Conservation (phyloP, 2,113 vertebrate genomes). For the Hippocampus comes region DNA sequence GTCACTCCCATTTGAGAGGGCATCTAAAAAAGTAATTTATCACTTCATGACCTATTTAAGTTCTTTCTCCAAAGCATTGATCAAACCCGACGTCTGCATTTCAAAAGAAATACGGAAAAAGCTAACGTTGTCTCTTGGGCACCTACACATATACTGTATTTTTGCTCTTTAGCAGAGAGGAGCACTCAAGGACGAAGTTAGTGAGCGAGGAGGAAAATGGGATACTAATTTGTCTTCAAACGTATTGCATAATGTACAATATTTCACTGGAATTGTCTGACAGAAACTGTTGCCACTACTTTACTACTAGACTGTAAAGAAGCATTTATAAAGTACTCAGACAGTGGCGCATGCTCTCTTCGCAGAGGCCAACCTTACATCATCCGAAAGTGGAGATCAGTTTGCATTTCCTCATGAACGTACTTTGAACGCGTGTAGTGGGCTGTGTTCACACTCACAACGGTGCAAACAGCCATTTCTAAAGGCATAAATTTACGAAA, state of each 20-base stretch:
- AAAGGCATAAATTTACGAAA: too few species aligned
- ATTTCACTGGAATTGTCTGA: not conserved
- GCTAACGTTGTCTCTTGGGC: conserved; percentile 28
- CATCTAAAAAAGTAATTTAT: conserved; percentile 11
- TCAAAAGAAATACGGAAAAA: conserved; percentile 30
- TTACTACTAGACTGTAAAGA: too few species aligned
- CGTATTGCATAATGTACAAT: not conserved
- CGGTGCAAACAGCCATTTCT: too few species aligned
- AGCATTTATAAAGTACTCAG: too few species aligned
- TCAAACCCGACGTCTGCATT: conserved; percentile 30
- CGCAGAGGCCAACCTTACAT: too few species aligned
- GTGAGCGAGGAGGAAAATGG: not conserved
- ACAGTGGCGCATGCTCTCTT: too few species aligned
- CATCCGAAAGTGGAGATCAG: too few species aligned
- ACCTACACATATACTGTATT: conserved; percentile 9
- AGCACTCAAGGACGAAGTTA: conserved; percentile 8
- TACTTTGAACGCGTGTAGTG: too few species aligned
- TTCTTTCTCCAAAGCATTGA: conserved; percentile 19
- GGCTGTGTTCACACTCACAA: too few species aligned
- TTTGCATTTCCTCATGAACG: too few species aligned
- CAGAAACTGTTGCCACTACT: not conserved
- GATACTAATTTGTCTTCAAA: not conserved
- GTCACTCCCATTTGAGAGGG: conserved; percentile 9
- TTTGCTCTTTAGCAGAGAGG: not conserved
- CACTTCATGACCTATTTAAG: conserved; percentile 22